Evolutionary conservation across 2,888 invertebrate species (phyloP).

Genomic region (Drepana falcataria): DNA sequence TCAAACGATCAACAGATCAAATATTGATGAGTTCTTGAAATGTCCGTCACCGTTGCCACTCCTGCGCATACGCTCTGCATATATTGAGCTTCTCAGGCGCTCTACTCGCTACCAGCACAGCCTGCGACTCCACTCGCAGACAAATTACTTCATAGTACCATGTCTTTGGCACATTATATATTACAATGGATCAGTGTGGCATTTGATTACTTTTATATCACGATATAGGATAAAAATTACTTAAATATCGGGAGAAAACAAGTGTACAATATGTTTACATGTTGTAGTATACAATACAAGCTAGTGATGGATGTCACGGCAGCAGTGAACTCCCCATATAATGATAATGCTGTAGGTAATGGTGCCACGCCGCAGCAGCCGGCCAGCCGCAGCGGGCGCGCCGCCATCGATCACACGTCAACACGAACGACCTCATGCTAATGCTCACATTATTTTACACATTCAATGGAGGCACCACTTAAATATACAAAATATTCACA

Average conservation of each 20-base stretch:
- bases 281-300: too few relatives aligned
- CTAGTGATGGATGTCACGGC: too few relatives aligned
- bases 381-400: not conserved
- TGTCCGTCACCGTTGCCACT: constrained; percentile 20
- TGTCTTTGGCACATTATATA: too few relatives aligned
- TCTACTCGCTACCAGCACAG: constrained; percentile 11
- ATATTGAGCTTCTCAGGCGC: constrained; percentile 19
- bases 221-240: too few relatives aligned
- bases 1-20: constrained; percentile 28
- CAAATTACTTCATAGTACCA: too few relatives aligned
- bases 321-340: too few relatives aligned
- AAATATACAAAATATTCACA: not conserved
- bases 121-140: not conserved
- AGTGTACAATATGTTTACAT: too few relatives aligned
- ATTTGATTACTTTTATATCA: too few relatives aligned
- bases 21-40: constrained; percentile 59
- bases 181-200: too few relatives aligned
- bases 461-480: not conserved
- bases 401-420: not conserved
- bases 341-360: too few relatives aligned
- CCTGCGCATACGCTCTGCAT: constrained; percentile 36
- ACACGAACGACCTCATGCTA: not conserved
- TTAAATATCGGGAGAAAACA: too few relatives aligned
- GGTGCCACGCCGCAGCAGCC: too few relatives aligned
- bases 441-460: not conserved